Percentiles rank a stretch among this genome's conserved stretches.
phyloP scores from a whole-genome alignment of 2,888 invertebrate genomes.

The Oligia strigilis region DNA sequence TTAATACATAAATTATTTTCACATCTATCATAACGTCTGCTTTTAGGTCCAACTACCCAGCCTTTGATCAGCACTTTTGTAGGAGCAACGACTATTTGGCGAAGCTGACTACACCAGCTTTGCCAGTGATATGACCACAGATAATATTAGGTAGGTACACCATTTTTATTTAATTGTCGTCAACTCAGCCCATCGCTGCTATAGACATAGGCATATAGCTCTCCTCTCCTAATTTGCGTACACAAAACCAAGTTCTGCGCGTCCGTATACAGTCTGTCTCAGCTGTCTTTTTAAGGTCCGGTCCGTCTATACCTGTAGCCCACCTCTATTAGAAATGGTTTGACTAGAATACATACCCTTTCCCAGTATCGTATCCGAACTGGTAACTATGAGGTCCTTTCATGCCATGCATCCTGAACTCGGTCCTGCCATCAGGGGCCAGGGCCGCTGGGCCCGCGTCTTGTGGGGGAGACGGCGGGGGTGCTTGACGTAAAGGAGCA shows the following conservation, averaged over 20 bases:
- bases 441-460: slow-evolving; percentile 72
- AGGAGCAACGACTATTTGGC: background rate
- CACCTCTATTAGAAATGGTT: background rate
- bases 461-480: slow-evolving; percentile 69
- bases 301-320: background rate
- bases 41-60: background rate
- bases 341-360: slow-evolving; percentile 91
- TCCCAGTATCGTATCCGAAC: slow-evolving; percentile 96
- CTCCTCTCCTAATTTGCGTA: background rate
- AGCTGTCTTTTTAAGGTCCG: background rate
- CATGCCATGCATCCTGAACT: slow-evolving; percentile 95
- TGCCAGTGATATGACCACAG: background rate
- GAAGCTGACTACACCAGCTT: background rate
- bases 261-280: background rate
- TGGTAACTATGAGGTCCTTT: slow-evolving; percentile 95
- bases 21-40: too few relatives aligned
- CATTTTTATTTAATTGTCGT: background rate
- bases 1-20: background rate
- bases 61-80: background rate
- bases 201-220: background rate
- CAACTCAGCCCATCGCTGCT: background rate
- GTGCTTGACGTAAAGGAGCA: slow-evolving; percentile 72
- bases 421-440: slow-evolving; percentile 89
- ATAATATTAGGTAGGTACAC: background rate
- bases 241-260: background rate